These are phyloP conservation scores for Eupithecia subfuscata DNA, from an alignment of 2,888 invertebrate species.

Conservation along the genomic window DNA sequence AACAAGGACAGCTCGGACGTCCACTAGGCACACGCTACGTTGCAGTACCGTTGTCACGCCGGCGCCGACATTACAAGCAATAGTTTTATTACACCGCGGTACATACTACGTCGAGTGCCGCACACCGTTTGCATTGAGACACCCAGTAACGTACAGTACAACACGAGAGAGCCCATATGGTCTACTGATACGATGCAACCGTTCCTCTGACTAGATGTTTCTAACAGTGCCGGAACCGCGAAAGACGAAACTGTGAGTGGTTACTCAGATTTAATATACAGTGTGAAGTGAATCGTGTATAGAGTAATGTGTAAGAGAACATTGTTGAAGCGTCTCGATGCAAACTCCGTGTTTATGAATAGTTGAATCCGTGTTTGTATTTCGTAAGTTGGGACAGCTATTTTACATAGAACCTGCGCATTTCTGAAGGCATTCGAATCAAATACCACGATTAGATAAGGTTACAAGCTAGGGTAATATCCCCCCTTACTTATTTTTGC, in stretches of 20 bases:
- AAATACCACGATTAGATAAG: conserved; percentile 26
- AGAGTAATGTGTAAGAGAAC: conserved; percentile 44
- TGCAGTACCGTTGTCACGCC: conserved; percentile 67
- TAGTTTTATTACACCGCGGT: conserved; percentile 70
- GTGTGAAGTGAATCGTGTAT: conserved; percentile 47
- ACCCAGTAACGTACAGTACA: neutral
- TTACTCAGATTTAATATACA: conserved; percentile 41
- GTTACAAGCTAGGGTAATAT: conserved; percentile 19
- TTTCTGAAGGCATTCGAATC: conserved; percentile 45
- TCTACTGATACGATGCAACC: conserved; percentile 25
- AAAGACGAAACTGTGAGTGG: conserved; percentile 37
- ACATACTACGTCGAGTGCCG: conserved; percentile 60
- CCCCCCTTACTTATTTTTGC: conserved; percentile 13
- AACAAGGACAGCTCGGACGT: conserved; percentile 92
- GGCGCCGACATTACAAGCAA: conserved; percentile 64
- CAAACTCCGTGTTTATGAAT: conserved; percentile 60
- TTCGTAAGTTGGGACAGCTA: conserved; percentile 78
- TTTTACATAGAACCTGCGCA: conserved; percentile 42
- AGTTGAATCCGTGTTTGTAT: conserved; percentile 79
- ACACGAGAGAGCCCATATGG: conserved; percentile 21
- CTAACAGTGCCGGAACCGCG: conserved; percentile 34
- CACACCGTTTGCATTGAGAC: conserved; percentile 62
- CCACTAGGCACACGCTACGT: conserved; percentile 83
- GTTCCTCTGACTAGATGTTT: conserved; percentile 20
- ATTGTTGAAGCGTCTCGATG: conserved; percentile 48